Evolutionary conservation across 2,888 invertebrate genomes (phyloP).

Genomic region (Aleiodes leptofemur): DNA sequence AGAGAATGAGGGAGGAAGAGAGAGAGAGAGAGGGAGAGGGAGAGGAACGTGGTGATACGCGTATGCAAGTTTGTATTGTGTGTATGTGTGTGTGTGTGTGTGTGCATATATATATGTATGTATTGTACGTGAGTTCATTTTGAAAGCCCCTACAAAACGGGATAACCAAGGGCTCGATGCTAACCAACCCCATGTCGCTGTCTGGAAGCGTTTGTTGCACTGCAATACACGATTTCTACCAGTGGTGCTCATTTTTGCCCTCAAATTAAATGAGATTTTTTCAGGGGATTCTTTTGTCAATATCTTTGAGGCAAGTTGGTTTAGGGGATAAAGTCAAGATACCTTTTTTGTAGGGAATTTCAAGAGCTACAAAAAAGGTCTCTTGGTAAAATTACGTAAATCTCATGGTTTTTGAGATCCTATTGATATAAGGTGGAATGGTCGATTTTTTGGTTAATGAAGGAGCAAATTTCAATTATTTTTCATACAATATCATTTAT

Average conservation of each 20-base stretch:
- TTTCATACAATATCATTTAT: slow-evolving; percentile 70
- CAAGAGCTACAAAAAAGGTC: background rate
- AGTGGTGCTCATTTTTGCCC: slow-evolving; percentile 14
- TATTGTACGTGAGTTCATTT: slow-evolving; percentile 33
- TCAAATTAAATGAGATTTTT: no score
- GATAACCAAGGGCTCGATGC: background rate
- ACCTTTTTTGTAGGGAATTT: background rate
- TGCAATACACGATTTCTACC: slow-evolving; percentile 55
- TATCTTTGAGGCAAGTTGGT: background rate
- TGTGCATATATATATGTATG: background rate
- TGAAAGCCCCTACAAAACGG: slow-evolving; percentile 14
- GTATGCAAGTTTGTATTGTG: background rate
- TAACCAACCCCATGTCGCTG: slow-evolving; percentile 60
- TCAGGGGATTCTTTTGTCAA: background rate
- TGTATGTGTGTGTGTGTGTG: slow-evolving; percentile 4
- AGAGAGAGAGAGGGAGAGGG: slow-evolving; percentile 17
- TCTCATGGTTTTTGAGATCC: no score
- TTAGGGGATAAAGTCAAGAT: no score
- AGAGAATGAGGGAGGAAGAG: slow-evolving; percentile 9
- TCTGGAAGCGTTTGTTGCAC: slow-evolving; percentile 72
- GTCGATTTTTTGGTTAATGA: background rate
- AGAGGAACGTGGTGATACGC: no score
- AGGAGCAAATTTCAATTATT: slow-evolving; percentile 13
- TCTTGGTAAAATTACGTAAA: no score
- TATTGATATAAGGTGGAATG: no score